Evolutionary conservation across 1,140 invertebrate species (phyloP), one percentile per base, ranked within the genome.

Genomic region (Drosophila kurseongensis): DNA sequence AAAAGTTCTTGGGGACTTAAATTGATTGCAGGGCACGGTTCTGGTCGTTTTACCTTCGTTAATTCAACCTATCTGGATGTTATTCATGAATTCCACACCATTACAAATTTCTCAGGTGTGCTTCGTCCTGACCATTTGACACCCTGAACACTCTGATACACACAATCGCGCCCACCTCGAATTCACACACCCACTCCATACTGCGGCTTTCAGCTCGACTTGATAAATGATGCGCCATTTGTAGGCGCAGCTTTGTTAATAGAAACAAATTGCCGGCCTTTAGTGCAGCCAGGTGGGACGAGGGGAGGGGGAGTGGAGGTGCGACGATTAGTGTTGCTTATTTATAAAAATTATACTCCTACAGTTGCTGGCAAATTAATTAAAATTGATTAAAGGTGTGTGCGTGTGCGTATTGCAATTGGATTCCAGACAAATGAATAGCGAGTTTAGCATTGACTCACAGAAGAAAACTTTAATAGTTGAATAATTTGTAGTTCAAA

Each of bases 171-270:
- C 47, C 52, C 14, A 41, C 36, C 38, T 32, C 13, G 14, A 35
- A n/a, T 35, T 59, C 35, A n/a, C 16, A 58, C 52, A 41, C 73
- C 48, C 59, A 27, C 45, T 18, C 60, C 55, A 41, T 41, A 14
- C 36, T 62, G 61, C 48, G 57, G 74, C 55, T 67, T 80, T 67
- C 56, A 73, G 55, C 36, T 58, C 23, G 60, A 45, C 78, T 81
- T 86, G 83, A 86, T 88, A 86, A 86, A 86, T 86, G 83, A 88
- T 83, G 75, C 54, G 56, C 72, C 74, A 86, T 86, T 86, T 88
- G 83, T 88, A 86, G 83, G 83, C 83, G 83, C 84, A 77, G 84
- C 83, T 79, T 79, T 72, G 84, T 88, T 89, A 88, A 88, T 88
- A 88, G 84, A 88, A 88, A 88, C 84, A 88, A 88, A 88, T 88